Percentiles rank a stretch among this genome's conserved stretches.
These are phyloP conservation scores for Leptopilina boulardi DNA, from an alignment of 1,140 invertebrate genomes.

Conservation along the genomic window DNA sequence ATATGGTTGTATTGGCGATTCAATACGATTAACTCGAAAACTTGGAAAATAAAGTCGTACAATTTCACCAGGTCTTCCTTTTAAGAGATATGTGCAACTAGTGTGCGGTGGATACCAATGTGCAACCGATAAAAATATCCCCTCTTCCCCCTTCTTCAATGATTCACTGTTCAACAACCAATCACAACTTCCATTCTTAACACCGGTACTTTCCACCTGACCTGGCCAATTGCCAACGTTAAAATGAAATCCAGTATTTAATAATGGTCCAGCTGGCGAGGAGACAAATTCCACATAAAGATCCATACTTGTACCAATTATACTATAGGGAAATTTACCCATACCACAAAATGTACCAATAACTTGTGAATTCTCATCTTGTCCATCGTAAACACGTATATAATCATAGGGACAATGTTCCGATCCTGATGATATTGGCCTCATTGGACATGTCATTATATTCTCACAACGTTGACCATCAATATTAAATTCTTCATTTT, in stretches of 20 bases:
- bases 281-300: constrained; percentile 94
- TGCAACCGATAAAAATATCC: constrained; percentile 91
- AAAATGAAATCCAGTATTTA: constrained; percentile 95
- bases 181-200: constrained; percentile 89
- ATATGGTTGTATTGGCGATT: constrained; percentile 89
- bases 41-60: constrained; percentile 92
- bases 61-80: constrained; percentile 88
- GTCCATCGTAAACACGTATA: constrained; percentile 92
- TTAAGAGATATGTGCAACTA: constrained; percentile 92
- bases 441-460: constrained; percentile 95
- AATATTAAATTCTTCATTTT: constrained; percentile 95
- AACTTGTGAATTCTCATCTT: constrained; percentile 88
- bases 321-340: constrained; percentile 95
- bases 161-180: constrained; percentile 90
- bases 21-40: constrained; percentile 91
- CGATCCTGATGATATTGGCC: constrained; percentile 89
- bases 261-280: constrained; percentile 89
- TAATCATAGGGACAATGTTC: constrained; percentile 94
- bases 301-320: constrained; percentile 92
- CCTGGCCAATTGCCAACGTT: constrained; percentile 95
- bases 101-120: constrained; percentile 95
- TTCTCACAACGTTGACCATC: constrained; percentile 95
- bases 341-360: constrained; percentile 95
- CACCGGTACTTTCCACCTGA: constrained; percentile 90
- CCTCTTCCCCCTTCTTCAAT: constrained; percentile 86